These are phyloP conservation scores for Xanthia togata DNA, from an alignment of 2,888 invertebrate genomes.

Conservation along the genomic window DNA sequence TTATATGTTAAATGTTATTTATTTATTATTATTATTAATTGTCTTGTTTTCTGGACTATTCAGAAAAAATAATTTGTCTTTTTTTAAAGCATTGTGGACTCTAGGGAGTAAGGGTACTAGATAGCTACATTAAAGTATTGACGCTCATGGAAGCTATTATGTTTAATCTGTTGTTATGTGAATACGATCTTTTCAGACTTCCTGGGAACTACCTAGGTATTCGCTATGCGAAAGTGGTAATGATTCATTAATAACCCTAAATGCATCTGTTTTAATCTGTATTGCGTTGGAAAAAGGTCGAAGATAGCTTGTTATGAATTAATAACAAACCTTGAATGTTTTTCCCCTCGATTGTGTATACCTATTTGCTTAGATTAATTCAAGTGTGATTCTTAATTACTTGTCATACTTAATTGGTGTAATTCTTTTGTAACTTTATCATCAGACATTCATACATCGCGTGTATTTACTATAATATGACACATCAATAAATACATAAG, in stretches of 20 bases:
- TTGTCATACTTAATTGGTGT: constrained; percentile 7
- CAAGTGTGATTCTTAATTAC: constrained; percentile 28
- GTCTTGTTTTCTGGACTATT: no score
- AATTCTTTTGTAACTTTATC: constrained; percentile 9
- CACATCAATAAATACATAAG: neutral
- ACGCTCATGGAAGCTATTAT: neutral
- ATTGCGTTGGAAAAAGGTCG: constrained; percentile 5
- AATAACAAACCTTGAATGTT: constrained; percentile 1
- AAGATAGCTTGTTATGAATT: constrained; percentile 2
- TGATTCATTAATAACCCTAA: neutral
- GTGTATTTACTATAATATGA: neutral
- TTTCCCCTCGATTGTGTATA: constrained; percentile 14
- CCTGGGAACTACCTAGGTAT: neutral
- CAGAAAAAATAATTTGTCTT: no score
- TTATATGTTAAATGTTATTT: no score
- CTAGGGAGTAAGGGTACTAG: no score
- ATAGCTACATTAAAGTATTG: neutral
- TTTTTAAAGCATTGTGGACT: no score
- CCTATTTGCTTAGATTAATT: constrained; percentile 32
- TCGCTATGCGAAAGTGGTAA: neutral
- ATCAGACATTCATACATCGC: neutral
- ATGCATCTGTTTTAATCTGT: neutral
- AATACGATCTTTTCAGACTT: neutral
- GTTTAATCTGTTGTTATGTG: neutral
- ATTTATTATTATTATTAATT: no score